Evolutionary conservation across 2,888 invertebrate genomes (phyloP).

Genomic region (Pyrrhia umbra): DNA sequence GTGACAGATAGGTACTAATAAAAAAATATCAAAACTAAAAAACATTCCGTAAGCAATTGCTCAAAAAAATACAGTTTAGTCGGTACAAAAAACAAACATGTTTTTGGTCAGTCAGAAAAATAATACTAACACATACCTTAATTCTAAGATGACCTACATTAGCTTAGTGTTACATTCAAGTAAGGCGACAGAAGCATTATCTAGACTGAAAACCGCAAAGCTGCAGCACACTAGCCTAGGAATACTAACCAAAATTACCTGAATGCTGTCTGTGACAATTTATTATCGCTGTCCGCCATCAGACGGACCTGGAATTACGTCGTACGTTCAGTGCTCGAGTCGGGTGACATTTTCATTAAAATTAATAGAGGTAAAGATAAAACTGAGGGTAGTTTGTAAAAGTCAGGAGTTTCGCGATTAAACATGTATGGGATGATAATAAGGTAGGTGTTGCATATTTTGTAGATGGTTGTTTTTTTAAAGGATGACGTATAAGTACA

Average conservation of each 20-base stretch:
- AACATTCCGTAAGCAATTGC: too few species aligned
- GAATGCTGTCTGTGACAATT: neutral
- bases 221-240: neutral
- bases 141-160: neutral
- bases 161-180: neutral
- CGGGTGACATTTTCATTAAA: conserved; percentile 56
- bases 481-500: too few species aligned
- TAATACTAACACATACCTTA: too few species aligned
- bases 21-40: too few species aligned
- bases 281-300: conserved; percentile 13
- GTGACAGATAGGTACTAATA: too few species aligned
- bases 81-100: too few species aligned
- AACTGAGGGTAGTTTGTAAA: conserved; percentile 43
- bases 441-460: conserved; percentile 11
- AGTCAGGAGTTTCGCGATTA: conserved; percentile 39
- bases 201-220: neutral
- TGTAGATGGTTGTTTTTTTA: conserved; percentile 2
- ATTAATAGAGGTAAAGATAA: conserved; percentile 50
- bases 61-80: too few species aligned
- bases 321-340: conserved; percentile 19
- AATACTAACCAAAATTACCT: conserved; percentile 1
- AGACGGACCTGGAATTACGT: conserved; percentile 5
- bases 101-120: too few species aligned
- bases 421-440: conserved; percentile 35
- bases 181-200: neutral